Conservation (phyloP, 2,113 vertebrate genomes). For the Silurus asotus region DNA sequence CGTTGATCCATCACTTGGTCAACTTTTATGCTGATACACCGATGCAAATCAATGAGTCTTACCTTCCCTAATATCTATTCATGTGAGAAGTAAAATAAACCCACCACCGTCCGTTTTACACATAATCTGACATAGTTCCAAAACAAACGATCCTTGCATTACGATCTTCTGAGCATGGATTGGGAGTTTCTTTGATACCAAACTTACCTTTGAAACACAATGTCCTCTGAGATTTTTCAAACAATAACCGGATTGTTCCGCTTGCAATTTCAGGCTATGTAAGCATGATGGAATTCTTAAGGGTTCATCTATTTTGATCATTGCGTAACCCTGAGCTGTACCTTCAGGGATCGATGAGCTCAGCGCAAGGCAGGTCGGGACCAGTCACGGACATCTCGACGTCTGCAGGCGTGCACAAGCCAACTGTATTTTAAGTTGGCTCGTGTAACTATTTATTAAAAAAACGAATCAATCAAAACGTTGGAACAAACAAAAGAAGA, state of each 20-base stretch:
- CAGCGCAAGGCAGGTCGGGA: slow-evolving; percentile 35
- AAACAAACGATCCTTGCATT: neutral
- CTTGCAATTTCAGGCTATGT: slow-evolving; percentile 25
- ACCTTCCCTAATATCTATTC: no score
- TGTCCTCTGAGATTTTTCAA: neutral
- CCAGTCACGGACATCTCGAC: neutral
- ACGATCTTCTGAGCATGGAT: neutral
- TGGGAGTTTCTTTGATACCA: neutral
- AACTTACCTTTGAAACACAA: neutral
- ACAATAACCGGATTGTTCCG: slow-evolving; percentile 23
- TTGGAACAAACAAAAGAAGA: neutral
- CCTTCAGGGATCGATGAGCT: slow-evolving; percentile 43
- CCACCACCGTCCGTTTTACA: neutral
- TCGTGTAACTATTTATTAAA: neutral
- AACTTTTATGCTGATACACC: no score
- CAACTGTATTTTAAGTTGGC: neutral
- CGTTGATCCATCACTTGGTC: no score
- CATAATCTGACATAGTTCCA: neutral
- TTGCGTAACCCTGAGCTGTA: slow-evolving; percentile 14
- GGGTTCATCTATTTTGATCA: slow-evolving; percentile 6
- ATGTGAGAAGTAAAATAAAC: neutral
- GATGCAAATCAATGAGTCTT: no score
- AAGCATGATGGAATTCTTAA: slow-evolving; percentile 38
- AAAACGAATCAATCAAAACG: neutral
- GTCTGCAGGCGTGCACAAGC: neutral